A percentile compares a stretch with the other conserved stretches of the same genome.
Conservation (phyloP, 2,888 invertebrate genomes). For the Mythimna vitellina region DNA sequence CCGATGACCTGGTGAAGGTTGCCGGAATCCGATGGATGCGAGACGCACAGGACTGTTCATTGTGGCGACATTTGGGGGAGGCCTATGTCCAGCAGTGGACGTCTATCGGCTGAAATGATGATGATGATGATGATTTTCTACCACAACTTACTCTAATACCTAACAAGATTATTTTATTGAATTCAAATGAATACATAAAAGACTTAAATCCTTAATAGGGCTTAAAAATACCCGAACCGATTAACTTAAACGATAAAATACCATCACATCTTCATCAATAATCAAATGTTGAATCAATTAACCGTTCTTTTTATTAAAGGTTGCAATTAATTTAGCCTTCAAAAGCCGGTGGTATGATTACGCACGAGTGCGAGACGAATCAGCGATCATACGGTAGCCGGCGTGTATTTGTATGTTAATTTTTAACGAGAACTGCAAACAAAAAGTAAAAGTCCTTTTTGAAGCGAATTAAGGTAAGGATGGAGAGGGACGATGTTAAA, state of each 20-base stretch:
- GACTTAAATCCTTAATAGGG: neutral
- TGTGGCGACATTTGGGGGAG: too few species aligned
- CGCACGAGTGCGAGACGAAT: slow-evolving; percentile 40
- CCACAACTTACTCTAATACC: too few species aligned
- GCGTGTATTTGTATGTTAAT: slow-evolving; percentile 48
- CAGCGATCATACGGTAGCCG: slow-evolving; percentile 52
- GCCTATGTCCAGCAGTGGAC: too few species aligned
- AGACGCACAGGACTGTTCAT: too few species aligned
- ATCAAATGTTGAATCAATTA: slow-evolving; percentile 27
- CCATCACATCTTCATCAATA: slow-evolving; percentile 25
- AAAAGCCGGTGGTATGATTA: slow-evolving; percentile 37
- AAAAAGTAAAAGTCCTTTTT: slow-evolving; percentile 48
- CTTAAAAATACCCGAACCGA: neutral
- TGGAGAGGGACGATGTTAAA: slow-evolving; percentile 25
- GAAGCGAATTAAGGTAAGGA: slow-evolving; percentile 6
- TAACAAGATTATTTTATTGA: too few species aligned
- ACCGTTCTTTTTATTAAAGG: slow-evolving; percentile 35
- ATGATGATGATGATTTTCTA: too few species aligned
- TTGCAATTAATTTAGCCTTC: slow-evolving; percentile 34
- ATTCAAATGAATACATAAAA: slow-evolving; percentile 3
- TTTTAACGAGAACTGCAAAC: slow-evolving; percentile 36
- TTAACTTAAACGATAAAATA: slow-evolving; percentile 5
- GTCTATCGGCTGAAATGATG: too few species aligned
- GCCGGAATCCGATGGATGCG: too few species aligned
- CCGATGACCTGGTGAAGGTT: too few species aligned